Conservation (phyloP, 2,888 invertebrate species). For the Tortricodes alternella region DNA sequence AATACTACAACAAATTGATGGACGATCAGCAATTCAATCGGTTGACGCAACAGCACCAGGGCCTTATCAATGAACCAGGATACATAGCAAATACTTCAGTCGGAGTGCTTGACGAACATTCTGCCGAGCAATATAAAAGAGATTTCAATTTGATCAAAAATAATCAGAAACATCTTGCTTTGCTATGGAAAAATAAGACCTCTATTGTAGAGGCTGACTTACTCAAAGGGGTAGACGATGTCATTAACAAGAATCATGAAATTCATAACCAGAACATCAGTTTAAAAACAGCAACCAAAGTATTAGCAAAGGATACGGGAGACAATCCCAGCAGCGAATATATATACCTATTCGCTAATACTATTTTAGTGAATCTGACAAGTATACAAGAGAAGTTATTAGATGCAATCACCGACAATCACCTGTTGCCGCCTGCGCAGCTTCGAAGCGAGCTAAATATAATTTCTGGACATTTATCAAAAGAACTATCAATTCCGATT, state of each 20-base stretch:
- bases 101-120: neutral
- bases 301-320: no score
- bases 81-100: neutral
- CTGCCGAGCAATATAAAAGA: neutral
- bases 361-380: neutral
- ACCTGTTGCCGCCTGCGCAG: conserved; percentile 31
- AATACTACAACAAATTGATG: neutral
- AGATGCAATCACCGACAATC: conserved; percentile 31
- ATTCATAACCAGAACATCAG: no score
- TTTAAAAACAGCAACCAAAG: neutral
- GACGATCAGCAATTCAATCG: neutral
- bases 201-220: neutral
- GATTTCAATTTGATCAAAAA: neutral
- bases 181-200: neutral
- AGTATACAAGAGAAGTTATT: conserved; percentile 30
- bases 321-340: neutral
- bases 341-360: neutral
- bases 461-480: conserved; percentile 25
- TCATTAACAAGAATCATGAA: neutral
- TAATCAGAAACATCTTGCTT: neutral
- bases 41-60: neutral
- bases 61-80: neutral
- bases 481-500: conserved; percentile 17
- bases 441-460: conserved; percentile 23
- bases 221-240: neutral